Conservation (phyloP, 2,113 vertebrate genomes). For the Colius striatus region DNA sequence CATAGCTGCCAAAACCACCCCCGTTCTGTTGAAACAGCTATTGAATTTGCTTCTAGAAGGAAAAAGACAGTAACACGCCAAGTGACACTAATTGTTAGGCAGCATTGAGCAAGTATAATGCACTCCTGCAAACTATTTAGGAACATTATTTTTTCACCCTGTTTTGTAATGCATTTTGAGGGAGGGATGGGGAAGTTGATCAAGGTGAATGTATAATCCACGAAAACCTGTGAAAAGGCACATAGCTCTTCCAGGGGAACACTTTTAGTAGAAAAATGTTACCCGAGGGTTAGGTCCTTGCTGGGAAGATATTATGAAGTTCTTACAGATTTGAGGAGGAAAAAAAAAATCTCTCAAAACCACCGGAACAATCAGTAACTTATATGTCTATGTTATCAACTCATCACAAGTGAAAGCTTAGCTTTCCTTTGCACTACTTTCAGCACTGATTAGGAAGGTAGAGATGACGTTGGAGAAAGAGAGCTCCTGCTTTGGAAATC, state of each 20-base stretch:
- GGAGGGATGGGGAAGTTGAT: not conserved
- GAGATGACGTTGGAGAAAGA: not conserved
- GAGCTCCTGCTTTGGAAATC: not conserved
- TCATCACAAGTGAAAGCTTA: not conserved
- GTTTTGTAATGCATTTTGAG: constrained; percentile 3
- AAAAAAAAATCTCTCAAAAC: not conserved
- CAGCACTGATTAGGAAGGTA: not conserved
- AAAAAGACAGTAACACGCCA: constrained; percentile 55
- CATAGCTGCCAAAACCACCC: constrained; percentile 63
- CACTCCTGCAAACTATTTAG: constrained; percentile 29
- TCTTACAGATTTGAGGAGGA: not conserved
- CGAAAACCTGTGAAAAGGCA: not conserved
- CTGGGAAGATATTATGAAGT: not conserved
- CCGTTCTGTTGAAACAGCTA: constrained; percentile 55
- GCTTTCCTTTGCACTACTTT: not conserved
- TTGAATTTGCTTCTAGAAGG: constrained; percentile 67
- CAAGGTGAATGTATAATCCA: constrained; percentile 29
- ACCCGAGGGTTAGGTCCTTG: not conserved
- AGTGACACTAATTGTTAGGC: constrained; percentile 74
- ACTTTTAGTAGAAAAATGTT: not conserved
- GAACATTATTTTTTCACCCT: not conserved
- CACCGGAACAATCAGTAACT: not conserved
- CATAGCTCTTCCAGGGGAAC: not conserved
- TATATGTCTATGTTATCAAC: not conserved
- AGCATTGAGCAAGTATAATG: constrained; percentile 53